Conservation (phyloP, 2,888 invertebrate genomes). For the Habrosyne pyritoides region DNA sequence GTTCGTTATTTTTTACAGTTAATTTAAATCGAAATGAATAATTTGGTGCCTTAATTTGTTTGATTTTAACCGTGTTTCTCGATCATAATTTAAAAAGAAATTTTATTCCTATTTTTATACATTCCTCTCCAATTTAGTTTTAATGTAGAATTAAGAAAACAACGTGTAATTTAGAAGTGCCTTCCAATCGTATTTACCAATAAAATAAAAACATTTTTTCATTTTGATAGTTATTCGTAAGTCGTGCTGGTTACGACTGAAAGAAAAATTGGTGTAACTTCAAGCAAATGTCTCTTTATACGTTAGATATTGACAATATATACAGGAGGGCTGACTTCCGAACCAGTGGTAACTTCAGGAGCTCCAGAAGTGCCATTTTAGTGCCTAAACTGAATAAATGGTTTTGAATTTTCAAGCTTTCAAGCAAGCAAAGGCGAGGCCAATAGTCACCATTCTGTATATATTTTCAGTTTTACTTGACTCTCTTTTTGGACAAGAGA, state of each 20-base stretch:
- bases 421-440: no score
- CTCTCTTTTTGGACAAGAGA: background rate
- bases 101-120: background rate
- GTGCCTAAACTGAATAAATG: no score
- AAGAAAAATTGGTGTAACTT: background rate
- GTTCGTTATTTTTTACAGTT: no score
- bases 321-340: background rate
- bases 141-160: background rate
- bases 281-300: background rate
- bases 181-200: constrained; percentile 4
- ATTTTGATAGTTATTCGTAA: constrained; percentile 15
- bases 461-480: background rate
- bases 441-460: background rate
- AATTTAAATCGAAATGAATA: no score
- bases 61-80: background rate
- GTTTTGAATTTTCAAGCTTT: no score
- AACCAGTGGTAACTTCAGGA: no score
- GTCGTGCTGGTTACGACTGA: constrained; percentile 56
- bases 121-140: constrained; percentile 2
- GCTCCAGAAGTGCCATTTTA: no score
- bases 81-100: background rate
- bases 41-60: background rate
- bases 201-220: background rate
- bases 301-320: background rate
- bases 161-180: constrained; percentile 1